Percentiles rank a stretch among this genome's conserved stretches.
phyloP scores from a whole-genome alignment of 2,113 vertebrate genomes.

The Piaya cayana region DNA sequence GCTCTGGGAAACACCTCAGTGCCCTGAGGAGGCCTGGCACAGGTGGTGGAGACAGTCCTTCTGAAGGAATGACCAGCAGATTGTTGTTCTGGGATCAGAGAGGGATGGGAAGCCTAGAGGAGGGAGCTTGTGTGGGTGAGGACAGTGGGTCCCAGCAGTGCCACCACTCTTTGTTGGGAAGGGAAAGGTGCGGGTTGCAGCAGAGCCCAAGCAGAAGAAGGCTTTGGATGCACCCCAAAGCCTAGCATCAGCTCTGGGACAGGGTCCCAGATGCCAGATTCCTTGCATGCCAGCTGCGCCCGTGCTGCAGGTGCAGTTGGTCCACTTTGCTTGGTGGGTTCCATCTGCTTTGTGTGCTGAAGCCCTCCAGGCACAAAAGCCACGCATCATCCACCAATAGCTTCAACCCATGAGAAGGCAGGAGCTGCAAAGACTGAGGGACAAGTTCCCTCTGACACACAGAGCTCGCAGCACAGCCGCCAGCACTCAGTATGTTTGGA shows the following conservation, averaged over 20 bases:
- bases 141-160: not conserved
- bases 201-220: not conserved
- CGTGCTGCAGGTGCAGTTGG: not conserved
- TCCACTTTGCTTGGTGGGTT: rapidly evolving
- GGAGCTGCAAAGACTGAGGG: not conserved
- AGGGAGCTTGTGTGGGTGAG: rapidly evolving
- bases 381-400: not conserved
- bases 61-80: not conserved
- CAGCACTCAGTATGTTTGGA: not conserved
- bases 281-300: not conserved
- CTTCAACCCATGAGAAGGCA: not conserved
- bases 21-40: not conserved
- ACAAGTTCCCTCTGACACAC: not conserved
- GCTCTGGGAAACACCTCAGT: not conserved
- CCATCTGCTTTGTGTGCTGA: not conserved
- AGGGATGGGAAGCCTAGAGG: not conserved
- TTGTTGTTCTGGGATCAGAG: not conserved
- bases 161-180: not conserved
- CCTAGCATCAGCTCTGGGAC: not conserved
- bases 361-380: not conserved
- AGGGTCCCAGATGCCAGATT: not conserved
- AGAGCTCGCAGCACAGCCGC: not conserved
- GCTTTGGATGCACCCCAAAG: not conserved
- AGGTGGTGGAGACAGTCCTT: not conserved
- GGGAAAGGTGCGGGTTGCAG: not conserved